Percentiles rank a stretch among this genome's conserved stretches.
phyloP scores from a whole-genome alignment of 2,113 vertebrate genomes.

The Sebastes schlegelii region DNA sequence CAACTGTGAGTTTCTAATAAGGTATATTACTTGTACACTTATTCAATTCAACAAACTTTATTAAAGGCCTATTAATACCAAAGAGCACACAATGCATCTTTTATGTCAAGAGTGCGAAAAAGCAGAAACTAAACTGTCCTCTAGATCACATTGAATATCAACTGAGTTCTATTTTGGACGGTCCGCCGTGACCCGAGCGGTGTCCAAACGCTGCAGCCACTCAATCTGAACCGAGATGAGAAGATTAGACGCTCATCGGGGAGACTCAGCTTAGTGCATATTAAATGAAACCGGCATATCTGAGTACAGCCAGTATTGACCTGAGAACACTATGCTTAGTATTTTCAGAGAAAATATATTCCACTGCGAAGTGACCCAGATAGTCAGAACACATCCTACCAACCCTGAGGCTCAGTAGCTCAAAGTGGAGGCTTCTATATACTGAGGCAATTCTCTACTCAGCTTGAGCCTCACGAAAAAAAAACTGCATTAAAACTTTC shows the following conservation, averaged over 20 bases:
- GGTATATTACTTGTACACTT: neutral
- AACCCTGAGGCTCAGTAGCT: constrained; percentile 70
- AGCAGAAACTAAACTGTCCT: constrained; percentile 23
- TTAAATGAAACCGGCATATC: constrained; percentile 73
- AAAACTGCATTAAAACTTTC: constrained; percentile 66
- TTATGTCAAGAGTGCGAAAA: constrained; percentile 1
- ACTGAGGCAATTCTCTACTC: constrained; percentile 54
- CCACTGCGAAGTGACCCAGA: constrained; percentile 80
- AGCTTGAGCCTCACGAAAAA: constrained; percentile 39
- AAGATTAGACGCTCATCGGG: constrained; percentile 58
- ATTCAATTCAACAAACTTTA: no score
- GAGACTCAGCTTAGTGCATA: constrained; percentile 66
- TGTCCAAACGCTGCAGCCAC: constrained; percentile 30
- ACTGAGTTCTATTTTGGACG: constrained; percentile 39
- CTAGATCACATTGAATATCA: constrained; percentile 45
- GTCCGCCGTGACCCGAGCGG: constrained; percentile 22
- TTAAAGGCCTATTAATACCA: neutral
- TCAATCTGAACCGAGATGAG: constrained; percentile 59
- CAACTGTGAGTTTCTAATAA: constrained; percentile 5
- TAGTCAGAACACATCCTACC: constrained; percentile 71
- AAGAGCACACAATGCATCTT: neutral
- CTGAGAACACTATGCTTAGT: constrained; percentile 65
- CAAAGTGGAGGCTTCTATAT: constrained; percentile 63
- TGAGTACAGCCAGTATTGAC: constrained; percentile 63
- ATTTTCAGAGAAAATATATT: constrained; percentile 67